Evolutionary conservation across 2,888 invertebrate species (phyloP), one percentile per base, ranked within the genome.

Genomic region (Limenitis camilla): DNA sequence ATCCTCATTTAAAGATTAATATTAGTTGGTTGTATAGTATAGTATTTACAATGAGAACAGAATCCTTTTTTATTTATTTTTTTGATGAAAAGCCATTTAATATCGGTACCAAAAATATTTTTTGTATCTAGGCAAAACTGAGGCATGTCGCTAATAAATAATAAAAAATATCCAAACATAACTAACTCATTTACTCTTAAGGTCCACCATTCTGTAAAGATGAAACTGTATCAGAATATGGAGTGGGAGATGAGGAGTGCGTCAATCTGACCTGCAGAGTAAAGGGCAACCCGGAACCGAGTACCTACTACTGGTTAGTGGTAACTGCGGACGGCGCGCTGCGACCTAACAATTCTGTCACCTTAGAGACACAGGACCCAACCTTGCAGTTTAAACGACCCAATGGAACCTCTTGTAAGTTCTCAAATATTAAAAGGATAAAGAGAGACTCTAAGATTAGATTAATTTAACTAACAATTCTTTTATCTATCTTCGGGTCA

Each of bases 121-220:
- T 19, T 19, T 19, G 19, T 3, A 19, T 3, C 19, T 19, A n/a
- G n/a, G n/a, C n/a, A n/a, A n/a, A n/a, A n/a, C n/a, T n/a, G n/a
- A n/a, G n/a, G n/a, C n/a, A n/a, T n/a, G n/a, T n/a, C n/a, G n/a
- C n/a, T n/a, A n/a, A n/a, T n/a, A n/a, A n/a, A n/a, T n/a, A n/a
- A n/a, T 19, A 3, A 2, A 19, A 19, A 19, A 19, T 19, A 19
- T 19, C 1, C 0, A 48, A 32, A 48, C 2, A 36, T 35, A 44
- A 4, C 9, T 6, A 1, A 19, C 19, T n/a, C 6, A 7, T 6
- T 32, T 30, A 38, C 30, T 19, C 53, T 58, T 43, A 32, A 87
- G 87, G 81, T 64, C 79, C 85, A 36, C 68, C 83, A 2, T 76
- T 71, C 55, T 87, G 87, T 58, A 71, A 69, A 61, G 76, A 83